These are phyloP conservation scores for Caranx melampygus DNA, from an alignment of 2,113 vertebrate genomes.

Conservation along the genomic window DNA sequence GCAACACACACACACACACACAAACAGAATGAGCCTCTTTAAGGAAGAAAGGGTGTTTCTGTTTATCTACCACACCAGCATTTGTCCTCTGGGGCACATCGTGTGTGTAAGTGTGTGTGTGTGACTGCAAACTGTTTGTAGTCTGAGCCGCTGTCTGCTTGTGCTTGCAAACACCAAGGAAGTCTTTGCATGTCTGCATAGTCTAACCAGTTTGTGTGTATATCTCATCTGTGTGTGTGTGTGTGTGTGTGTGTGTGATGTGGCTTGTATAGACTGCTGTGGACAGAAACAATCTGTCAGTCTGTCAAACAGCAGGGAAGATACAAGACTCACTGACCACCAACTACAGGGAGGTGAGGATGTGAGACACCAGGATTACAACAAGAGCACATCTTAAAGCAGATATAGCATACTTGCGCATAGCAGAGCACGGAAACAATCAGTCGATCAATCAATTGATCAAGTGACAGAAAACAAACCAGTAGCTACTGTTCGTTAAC, in stretches of 20 bases:
- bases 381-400: neutral
- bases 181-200: conserved; percentile 6
- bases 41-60: conserved; percentile 38
- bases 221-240: conserved; percentile 11
- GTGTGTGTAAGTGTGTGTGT: conserved; percentile 16
- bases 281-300: conserved; percentile 50
- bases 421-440: neutral
- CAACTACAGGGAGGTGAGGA: neutral
- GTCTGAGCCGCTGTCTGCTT: conserved; percentile 12
- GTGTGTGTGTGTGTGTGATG: conserved; percentile 19
- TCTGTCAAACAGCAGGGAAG: conserved; percentile 22
- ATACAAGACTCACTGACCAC: conserved; percentile 40
- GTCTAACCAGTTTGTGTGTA: neutral
- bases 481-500: neutral
- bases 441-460: neutral
- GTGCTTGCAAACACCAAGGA: conserved; percentile 15
- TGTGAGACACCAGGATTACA: neutral
- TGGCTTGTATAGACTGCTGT: conserved; percentile 39
- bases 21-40: conserved; percentile 40
- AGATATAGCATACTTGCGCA: neutral
- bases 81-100: conserved; percentile 58
- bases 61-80: conserved; percentile 74
- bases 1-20: conserved; percentile 40
- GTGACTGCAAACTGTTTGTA: conserved; percentile 32
- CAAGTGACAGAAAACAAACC: neutral